A percentile compares a stretch with the other conserved stretches of the same genome.
These are phyloP conservation scores for Sebastes diaconus DNA, from an alignment of 2,797 vertebrate species.

Conservation along the genomic window DNA sequence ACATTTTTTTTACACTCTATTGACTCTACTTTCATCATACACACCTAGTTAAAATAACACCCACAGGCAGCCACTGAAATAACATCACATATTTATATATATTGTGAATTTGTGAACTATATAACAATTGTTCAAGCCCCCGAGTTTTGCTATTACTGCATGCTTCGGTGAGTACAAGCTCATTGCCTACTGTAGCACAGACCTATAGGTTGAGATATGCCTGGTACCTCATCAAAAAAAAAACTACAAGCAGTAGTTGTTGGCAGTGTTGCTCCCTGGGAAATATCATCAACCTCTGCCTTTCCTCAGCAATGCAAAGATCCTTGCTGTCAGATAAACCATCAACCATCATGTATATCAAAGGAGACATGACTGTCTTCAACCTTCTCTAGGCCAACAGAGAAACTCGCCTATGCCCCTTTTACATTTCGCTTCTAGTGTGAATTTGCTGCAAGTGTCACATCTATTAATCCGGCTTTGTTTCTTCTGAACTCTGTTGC, in stretches of 20 bases:
- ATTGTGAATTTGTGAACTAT: background rate
- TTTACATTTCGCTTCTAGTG: background rate
- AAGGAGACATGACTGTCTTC: background rate
- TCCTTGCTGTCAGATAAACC: background rate
- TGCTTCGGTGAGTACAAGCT: background rate
- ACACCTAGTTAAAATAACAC: background rate
- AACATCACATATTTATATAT: background rate
- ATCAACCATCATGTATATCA: background rate
- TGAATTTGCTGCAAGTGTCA: background rate
- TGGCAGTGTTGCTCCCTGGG: background rate
- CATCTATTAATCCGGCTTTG: background rate
- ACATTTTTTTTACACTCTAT: background rate
- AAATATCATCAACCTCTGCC: background rate
- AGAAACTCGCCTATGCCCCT: background rate
- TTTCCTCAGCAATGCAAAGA: background rate
- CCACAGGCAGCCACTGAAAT: background rate
- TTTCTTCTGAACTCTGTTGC: background rate
- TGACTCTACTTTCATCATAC: background rate
- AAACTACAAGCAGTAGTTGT: background rate
- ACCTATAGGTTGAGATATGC: background rate
- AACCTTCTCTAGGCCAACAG: background rate
- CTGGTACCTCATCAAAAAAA: background rate
- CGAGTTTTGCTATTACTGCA: background rate
- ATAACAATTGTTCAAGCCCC: background rate
- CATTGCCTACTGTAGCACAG: background rate